These are phyloP conservation scores for Scomber scombrus DNA, from an alignment of 2,113 vertebrate species.

Conservation along the genomic window DNA sequence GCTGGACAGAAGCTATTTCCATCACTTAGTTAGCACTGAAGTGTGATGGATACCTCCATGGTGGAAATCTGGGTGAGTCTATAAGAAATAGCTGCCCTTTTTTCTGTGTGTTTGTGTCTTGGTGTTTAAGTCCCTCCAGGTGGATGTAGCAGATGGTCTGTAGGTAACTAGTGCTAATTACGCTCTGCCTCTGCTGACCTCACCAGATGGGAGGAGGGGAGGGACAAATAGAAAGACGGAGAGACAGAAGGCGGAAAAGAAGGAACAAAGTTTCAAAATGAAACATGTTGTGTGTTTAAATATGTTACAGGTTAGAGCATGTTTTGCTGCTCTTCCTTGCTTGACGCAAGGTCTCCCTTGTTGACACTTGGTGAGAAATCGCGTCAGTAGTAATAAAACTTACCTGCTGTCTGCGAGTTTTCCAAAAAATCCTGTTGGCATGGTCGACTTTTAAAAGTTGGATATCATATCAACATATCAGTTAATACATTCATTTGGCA, in stretches of 20 bases:
- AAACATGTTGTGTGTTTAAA: slow-evolving; percentile 13
- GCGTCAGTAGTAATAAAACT: neutral
- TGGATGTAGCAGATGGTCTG: slow-evolving; percentile 76
- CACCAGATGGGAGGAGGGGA: slow-evolving; percentile 70
- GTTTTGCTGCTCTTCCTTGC: slow-evolving; percentile 11
- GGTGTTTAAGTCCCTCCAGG: slow-evolving; percentile 68
- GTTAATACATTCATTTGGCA: neutral
- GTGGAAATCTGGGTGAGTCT: slow-evolving; percentile 78
- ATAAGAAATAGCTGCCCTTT: slow-evolving; percentile 8
- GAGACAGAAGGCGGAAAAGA: slow-evolving; percentile 25
- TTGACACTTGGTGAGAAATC: neutral
- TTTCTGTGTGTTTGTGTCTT: slow-evolving; percentile 1
- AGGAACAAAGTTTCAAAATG: slow-evolving; percentile 52
- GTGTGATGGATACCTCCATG: slow-evolving; percentile 55
- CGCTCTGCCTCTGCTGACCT: slow-evolving; percentile 69
- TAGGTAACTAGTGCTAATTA: slow-evolving; percentile 74
- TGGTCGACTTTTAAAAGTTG: neutral
- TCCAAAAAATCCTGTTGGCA: slow-evolving; percentile 6
- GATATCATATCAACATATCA: too few relatives aligned
- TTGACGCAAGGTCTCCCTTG: slow-evolving; percentile 9
- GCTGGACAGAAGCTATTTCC: slow-evolving; percentile 47
- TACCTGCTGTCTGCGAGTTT: slow-evolving; percentile 7
- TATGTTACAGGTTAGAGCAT: slow-evolving; percentile 58
- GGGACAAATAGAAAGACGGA: slow-evolving; percentile 44
- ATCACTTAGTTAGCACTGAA: slow-evolving; percentile 38